Percentiles rank a stretch among this genome's conserved stretches.
Evolutionary conservation across 2,113 vertebrate species (phyloP).

Genomic region (Craseonycteris thonglongyai): DNA sequence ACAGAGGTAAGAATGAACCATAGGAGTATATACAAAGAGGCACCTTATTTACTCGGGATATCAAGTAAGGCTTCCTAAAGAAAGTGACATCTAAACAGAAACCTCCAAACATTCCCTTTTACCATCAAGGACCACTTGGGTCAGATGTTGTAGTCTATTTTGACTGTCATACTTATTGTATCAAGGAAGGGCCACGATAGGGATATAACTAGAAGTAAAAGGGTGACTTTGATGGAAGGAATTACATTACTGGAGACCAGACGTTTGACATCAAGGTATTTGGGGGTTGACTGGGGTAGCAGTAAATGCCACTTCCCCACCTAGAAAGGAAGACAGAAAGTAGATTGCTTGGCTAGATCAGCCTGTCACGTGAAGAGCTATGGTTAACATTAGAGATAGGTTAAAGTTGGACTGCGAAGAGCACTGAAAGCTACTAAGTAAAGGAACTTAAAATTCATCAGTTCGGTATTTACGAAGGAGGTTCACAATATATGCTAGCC

Average conservation of each 20-base stretch:
- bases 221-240: not conserved
- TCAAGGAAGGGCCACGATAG: not conserved
- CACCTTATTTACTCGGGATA: not conserved
- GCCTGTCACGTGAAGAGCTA: not conserved
- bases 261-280: not conserved
- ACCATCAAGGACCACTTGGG: not conserved
- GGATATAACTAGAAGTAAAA: not conserved
- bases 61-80: not conserved
- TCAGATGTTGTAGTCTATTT: not conserved
- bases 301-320: not conserved
- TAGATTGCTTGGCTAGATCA: not conserved
- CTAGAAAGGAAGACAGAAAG: not conserved
- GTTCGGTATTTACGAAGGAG: not conserved
- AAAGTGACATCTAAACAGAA: not conserved
- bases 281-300: too few species aligned
- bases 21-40: not conserved
- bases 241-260: not conserved
- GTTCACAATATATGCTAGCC: accelerated
- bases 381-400: not conserved
- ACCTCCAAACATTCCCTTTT: not conserved
- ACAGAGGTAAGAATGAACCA: not conserved
- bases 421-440: not conserved
- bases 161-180: not conserved
- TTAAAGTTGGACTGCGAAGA: not conserved
- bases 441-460: not conserved